Conservation (phyloP, 2,888 invertebrate genomes). For the Eristalinus sepulchralis region DNA sequence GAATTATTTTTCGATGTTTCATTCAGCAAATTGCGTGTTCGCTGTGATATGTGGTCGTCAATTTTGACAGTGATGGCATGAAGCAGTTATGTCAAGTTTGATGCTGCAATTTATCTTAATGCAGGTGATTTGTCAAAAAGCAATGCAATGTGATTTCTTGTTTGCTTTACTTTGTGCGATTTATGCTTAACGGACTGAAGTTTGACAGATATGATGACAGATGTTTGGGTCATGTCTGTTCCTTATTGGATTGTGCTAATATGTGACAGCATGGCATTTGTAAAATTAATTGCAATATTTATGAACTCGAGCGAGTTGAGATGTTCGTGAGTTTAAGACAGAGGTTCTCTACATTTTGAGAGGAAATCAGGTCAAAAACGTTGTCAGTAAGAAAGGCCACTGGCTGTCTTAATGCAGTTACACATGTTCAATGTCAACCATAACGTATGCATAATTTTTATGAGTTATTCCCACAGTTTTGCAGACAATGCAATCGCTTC, state of each 20-base stretch:
- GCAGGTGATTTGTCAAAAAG: slow-evolving; percentile 9
- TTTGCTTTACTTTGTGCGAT: background rate
- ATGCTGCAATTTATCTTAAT: slow-evolving; percentile 22
- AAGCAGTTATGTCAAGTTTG: slow-evolving; percentile 34
- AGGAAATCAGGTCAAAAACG: background rate
- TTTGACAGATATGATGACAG: slow-evolving; percentile 9
- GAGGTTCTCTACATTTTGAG: too few species aligned
- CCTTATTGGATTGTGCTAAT: background rate
- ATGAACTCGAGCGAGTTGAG: background rate
- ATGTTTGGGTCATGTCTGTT: background rate
- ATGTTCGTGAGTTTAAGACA: background rate
- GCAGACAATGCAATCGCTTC: too few species aligned
- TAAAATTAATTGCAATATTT: background rate
- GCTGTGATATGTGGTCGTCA: slow-evolving; percentile 30
- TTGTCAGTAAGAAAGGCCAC: too few species aligned
- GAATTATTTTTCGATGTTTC: slow-evolving; percentile 41
- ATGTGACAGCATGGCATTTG: background rate
- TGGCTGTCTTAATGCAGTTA: too few species aligned
- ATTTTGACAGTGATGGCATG: slow-evolving; percentile 46
- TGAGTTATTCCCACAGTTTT: too few species aligned
- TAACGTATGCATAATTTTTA: background rate
- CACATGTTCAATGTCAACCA: background rate
- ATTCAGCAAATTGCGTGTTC: slow-evolving; percentile 36
- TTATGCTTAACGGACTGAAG: background rate
- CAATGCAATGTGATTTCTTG: background rate